phyloP scores from a whole-genome alignment of 2,888 invertebrate genomes.

The Watsonalla cultraria region DNA sequence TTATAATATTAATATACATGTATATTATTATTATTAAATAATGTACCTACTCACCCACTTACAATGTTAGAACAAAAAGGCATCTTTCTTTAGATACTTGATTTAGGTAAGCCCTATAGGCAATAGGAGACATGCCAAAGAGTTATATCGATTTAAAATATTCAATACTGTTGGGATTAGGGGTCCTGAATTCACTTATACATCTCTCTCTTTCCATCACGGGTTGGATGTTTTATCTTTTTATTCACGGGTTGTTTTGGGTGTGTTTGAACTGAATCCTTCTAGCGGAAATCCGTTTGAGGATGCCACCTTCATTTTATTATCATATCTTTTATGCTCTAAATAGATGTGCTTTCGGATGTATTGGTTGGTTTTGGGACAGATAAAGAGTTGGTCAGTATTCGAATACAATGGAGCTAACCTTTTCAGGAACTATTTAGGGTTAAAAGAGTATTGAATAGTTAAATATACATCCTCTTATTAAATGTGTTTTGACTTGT shows the following conservation, averaged over 20 bases:
- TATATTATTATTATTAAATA: too few species aligned
- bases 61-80: too few species aligned
- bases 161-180: background rate
- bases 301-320: background rate
- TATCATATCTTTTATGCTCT: background rate
- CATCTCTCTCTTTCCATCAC: background rate
- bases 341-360: background rate
- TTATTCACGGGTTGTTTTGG: background rate
- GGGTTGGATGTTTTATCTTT: background rate
- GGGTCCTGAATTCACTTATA: background rate
- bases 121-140: too few species aligned
- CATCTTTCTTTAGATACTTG: too few species aligned
- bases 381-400: background rate
- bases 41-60: too few species aligned
- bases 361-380: background rate
- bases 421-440: too few species aligned
- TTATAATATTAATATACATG: too few species aligned
- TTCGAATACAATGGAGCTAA: too few species aligned
- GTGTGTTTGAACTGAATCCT: constrained; percentile 3
- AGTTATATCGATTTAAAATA: background rate
- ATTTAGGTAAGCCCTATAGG: too few species aligned
- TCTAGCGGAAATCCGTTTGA: constrained; percentile 3
- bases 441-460: too few species aligned
- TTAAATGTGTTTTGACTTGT: too few species aligned
- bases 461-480: too few species aligned